A percentile compares a stretch with the other conserved stretches of the same genome.
These are phyloP conservation scores for Pseudotriccus pelzelni DNA, from an alignment of 2,797 vertebrate species.

Conservation along the genomic window DNA sequence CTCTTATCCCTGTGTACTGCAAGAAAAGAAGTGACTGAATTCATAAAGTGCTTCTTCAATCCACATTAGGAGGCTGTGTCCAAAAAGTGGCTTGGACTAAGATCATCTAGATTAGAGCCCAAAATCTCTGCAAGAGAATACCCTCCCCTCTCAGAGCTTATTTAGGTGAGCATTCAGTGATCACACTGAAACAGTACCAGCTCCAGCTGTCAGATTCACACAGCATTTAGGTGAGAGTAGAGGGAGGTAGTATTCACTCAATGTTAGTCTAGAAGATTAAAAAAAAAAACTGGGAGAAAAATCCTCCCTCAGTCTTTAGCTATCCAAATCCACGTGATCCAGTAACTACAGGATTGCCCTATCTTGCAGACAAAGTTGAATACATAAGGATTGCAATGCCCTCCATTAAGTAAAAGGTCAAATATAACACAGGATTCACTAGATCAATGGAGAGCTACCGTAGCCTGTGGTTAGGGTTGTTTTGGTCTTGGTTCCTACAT, in stretches of 20 bases:
- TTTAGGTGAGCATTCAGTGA: background rate
- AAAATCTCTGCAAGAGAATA: background rate
- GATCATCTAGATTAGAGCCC: background rate
- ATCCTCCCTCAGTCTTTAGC: background rate
- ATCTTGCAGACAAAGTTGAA: background rate
- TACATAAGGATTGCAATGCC: background rate
- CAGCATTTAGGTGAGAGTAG: background rate
- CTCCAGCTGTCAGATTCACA: background rate
- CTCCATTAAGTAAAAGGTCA: background rate
- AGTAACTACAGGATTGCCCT: background rate
- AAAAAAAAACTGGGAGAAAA: background rate
- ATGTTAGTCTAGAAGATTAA: background rate
- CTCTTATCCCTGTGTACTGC: background rate
- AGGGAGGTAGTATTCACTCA: background rate
- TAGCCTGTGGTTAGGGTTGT: background rate
- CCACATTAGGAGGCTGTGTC: background rate
- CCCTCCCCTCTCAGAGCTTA: background rate
- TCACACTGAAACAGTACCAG: fast-evolving
- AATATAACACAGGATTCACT: background rate
- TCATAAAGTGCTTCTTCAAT: background rate
- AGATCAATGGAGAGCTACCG: background rate
- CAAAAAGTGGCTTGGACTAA: background rate
- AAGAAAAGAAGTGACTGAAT: background rate
- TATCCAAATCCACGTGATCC: background rate
- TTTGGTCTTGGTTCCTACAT: background rate